Base-by-base conservation (phyloP, 2,797 vertebrate species). In the Zalophus californianus region DNA sequence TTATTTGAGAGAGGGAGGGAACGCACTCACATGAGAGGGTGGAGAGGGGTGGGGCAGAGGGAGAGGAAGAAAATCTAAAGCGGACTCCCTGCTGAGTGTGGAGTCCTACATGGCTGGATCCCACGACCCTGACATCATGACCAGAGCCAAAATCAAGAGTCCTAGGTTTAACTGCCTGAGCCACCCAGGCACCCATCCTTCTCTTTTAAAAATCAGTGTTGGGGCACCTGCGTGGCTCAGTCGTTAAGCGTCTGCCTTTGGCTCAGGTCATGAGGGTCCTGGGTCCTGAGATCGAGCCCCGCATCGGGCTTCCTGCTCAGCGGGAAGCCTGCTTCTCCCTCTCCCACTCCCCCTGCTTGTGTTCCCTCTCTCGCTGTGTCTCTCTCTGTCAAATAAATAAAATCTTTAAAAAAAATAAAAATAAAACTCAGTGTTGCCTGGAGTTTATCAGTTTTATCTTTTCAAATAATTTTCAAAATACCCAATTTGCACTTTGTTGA, bases 381-480 rank as follows among this genome's bases (percentile, higher is more conserved):
- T 44, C 41, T 44, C 41, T 44, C 44, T 44, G 44, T 44, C 50
- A 50, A 50, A 50, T 50, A 50, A 50, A 48, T 48, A 48, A 48
- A 48, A 50, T 50, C 11, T 50, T 50, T 14, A 12, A 13, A 64
- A 29, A 64, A 58, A 23, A 25, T 60, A 48, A 87, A 54, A 93
- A 85, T 60, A 48, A 87, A 54, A 93, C 79, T 90, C 9, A 75
- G 3, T 94, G 15, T 91, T 83, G n/a, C 56, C 72, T 92, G 23
- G 16, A 72, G 54, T 90, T 93, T 92, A 68, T n/a, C 52, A 7
- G 38, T 90, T 96, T 90, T 90, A 86, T 72, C 41, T 92, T 96
- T 97, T 96, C n/a, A 96, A 80, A 70, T 91, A 91, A 93, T 82
- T 94, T 97, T 96, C 29, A 93, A 72, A 86, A 84, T 91, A 94